These are phyloP conservation scores for Mellilla xanthometata DNA, from an alignment of 2,888 invertebrate genomes.

Conservation along the genomic window DNA sequence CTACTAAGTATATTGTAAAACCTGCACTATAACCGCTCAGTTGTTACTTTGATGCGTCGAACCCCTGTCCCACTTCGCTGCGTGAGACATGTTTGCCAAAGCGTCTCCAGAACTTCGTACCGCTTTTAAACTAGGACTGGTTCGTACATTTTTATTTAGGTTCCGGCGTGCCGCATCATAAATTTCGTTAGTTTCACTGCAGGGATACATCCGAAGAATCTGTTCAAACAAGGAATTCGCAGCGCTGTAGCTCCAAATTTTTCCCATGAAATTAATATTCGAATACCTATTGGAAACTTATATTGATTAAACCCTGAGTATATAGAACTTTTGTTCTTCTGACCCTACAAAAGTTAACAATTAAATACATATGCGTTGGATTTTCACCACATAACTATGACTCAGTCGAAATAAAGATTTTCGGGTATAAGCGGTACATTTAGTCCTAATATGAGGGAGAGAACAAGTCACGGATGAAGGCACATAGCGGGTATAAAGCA, in stretches of 20 bases:
- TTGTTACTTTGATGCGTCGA: background rate
- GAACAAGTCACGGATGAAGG: constrained; percentile 6
- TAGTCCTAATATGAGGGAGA: constrained; percentile 1
- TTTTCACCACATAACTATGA: too few species aligned
- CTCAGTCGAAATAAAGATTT: too few species aligned
- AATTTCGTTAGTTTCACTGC: constrained; percentile 29
- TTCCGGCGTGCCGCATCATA: constrained; percentile 29
- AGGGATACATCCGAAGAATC: constrained; percentile 23
- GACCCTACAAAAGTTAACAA: too few species aligned
- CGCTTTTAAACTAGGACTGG: constrained; percentile 35
- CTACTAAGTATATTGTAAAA: too few species aligned
- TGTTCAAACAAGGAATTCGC: constrained; percentile 16
- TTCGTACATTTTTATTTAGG: constrained; percentile 32
- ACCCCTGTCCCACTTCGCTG: constrained; percentile 8
- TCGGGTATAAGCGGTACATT: background rate
- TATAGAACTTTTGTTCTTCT: too few species aligned
- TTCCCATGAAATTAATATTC: background rate
- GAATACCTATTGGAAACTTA: too few species aligned
- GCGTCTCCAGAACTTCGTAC: constrained; percentile 37
- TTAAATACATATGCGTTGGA: too few species aligned
- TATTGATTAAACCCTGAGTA: too few species aligned
- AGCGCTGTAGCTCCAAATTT: background rate
- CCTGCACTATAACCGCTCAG: too few species aligned
- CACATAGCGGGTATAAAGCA: constrained; percentile 1
- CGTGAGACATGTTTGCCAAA: constrained; percentile 46